Conservation (phyloP, 2,797 vertebrate genomes). For the Esox lucius region DNA sequence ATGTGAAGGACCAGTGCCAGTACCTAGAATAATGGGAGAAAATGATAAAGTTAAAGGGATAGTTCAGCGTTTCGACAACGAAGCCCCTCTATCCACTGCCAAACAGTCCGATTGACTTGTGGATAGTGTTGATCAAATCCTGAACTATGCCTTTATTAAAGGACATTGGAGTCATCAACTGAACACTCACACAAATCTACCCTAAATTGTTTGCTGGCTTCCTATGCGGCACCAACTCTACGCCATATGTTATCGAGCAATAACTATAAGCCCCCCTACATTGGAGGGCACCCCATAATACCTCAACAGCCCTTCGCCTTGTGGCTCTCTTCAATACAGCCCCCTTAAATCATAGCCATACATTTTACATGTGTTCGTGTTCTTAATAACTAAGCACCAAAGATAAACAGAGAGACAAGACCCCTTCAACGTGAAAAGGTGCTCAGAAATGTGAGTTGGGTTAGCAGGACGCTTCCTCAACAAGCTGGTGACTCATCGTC, state of each 20-base stretch:
- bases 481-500: slow-evolving; percentile 54
- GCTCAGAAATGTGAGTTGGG: not conserved
- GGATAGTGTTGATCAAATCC: not conserved
- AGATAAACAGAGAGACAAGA: not conserved
- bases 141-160: not conserved
- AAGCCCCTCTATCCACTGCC: no score
- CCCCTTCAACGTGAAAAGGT: slow-evolving; percentile 19
- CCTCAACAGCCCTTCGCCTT: slow-evolving; percentile 59
- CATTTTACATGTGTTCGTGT: slow-evolving; percentile 41
- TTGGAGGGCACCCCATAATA: slow-evolving; percentile 33
- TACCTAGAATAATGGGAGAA: slow-evolving; percentile 1
- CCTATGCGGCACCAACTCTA: slow-evolving; percentile 47
- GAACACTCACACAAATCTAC: not conserved
- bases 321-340: slow-evolving; percentile 35
- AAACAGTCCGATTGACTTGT: no score
- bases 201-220: slow-evolving; percentile 11
- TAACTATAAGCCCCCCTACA: slow-evolving; percentile 51
- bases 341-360: slow-evolving; percentile 57
- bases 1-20: slow-evolving; percentile 21
- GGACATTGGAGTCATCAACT: not conserved
- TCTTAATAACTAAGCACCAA: slow-evolving; percentile 60
- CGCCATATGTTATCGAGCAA: slow-evolving; percentile 59
- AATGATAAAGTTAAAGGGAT: not conserved
- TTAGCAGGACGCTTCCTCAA: not conserved
- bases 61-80: no score